Evolutionary conservation across 1,140 invertebrate genomes (phyloP), one percentile per base, ranked within the genome.

Genomic region (Papilio helenus): DNA sequence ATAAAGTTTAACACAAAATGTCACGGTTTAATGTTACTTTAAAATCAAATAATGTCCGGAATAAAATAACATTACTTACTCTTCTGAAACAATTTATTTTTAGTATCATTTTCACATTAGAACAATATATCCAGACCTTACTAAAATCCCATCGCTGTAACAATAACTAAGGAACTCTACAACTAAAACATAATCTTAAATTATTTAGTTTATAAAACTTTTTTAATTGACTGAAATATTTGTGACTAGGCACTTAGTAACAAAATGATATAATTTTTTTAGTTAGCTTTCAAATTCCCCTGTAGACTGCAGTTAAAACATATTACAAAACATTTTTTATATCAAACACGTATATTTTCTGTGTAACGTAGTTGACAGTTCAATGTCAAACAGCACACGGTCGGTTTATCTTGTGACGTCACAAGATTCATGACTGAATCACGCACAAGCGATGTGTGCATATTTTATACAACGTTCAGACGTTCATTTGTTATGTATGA

Each of bases 391-490:
- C 42, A 44, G 20, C 72, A 72, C 23, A 44, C 72, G 39, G 72
- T 46, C 39, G 72, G 72, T 49, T 74, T 74, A 74, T 74, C 72
- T 74, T 23, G 72, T 74, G 72, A 74, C 72, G 42, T 46, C 42
- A 44, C 23, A 74, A 74, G 39, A 74, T 44, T 49, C 42, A 68
- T 26, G 72, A 80, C 82, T 83, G 85, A 87, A 88, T 91, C 84
- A 84, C 83, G 87, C 85, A 87, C 86, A 89, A 85, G 87, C 87
- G 85, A 81, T 85, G 86, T 86, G 84, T 93, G 88, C 88, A 93
- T 93, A 93, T 93, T 93, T 93, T 93, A 93, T 93, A 87, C 85
- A 90, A 87, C 88, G 88, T 83, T 93, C 87, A 89, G 84, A 79
- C 87, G 73, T 68, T 81, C 84, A 89, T 91, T 85, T 89, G 84